Percentiles rank a stretch among this genome's conserved stretches.
phyloP scores from a whole-genome alignment of 2,797 vertebrate genomes.

The Valencia hispanica region DNA sequence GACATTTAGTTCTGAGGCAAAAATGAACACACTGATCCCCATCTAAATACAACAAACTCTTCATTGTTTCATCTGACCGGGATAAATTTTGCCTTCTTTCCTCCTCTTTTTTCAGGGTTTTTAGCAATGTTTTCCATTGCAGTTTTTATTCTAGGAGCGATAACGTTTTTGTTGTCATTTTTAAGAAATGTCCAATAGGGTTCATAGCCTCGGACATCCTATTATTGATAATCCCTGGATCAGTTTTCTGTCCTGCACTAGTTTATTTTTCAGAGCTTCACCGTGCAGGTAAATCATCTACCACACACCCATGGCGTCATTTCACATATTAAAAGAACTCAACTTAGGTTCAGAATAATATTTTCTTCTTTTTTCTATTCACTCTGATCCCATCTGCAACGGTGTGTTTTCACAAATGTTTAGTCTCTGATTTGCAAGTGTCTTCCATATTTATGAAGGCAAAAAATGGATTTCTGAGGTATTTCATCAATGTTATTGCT shows the following conservation, averaged over 20 bases:
- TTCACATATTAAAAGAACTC: neutral
- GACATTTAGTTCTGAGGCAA: neutral
- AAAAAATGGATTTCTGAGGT: neutral
- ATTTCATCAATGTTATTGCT: neutral
- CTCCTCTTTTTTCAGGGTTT: neutral
- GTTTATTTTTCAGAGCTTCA: neutral
- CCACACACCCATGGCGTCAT: neutral
- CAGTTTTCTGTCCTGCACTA: neutral
- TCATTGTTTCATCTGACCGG: neutral
- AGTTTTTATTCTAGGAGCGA: neutral
- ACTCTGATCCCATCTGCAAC: neutral
- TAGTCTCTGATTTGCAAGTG: neutral
- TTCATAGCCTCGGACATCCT: neutral
- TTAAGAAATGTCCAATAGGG: neutral
- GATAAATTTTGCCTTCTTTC: neutral
- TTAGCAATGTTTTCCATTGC: neutral
- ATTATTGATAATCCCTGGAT: neutral
- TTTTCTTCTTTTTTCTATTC: neutral
- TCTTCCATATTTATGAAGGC: neutral
- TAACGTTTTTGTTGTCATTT: neutral
- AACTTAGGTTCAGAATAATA: neutral
- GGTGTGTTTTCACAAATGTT: neutral
- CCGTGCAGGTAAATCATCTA: neutral
- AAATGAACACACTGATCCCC: neutral
- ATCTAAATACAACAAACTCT: slow-evolving; percentile 5